A percentile compares a stretch with the other conserved stretches of the same genome.
phyloP scores from a whole-genome alignment of 1,140 invertebrate genomes.

The Ectropis grisescens region DNA sequence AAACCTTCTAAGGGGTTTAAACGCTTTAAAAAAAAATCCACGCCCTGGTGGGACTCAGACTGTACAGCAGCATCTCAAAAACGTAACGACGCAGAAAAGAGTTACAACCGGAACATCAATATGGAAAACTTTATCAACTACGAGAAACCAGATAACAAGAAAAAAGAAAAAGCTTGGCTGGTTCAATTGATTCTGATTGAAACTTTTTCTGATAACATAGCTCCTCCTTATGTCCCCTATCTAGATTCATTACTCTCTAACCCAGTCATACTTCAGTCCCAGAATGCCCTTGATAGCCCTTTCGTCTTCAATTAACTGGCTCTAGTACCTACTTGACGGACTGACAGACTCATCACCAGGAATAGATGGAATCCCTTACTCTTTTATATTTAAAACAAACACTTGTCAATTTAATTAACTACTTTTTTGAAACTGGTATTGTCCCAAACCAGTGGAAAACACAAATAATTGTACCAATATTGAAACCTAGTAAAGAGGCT shows the following conservation, averaged over 20 bases:
- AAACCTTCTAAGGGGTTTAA: background rate
- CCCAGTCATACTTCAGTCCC: too few species aligned
- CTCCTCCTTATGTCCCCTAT: slow-evolving; percentile 1
- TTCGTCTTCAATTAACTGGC: too few species aligned
- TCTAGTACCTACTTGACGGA: slow-evolving; percentile 4
- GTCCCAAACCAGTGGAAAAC: slow-evolving; percentile 3
- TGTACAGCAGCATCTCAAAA: slow-evolving; percentile 2
- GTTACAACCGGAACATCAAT: background rate
- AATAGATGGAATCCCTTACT: slow-evolving; percentile 16
- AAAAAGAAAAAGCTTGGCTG: too few species aligned
- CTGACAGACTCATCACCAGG: slow-evolving; percentile 14
- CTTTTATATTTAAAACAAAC: slow-evolving; percentile 11
- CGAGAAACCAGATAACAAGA: too few species aligned
- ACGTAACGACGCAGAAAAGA: slow-evolving; percentile 3
- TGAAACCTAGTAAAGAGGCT: slow-evolving; percentile 4
- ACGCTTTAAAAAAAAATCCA: background rate
- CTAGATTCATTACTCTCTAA: slow-evolving; percentile 6
- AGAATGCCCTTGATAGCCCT: too few species aligned
- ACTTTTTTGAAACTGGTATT: background rate
- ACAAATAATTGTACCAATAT: slow-evolving; percentile 6
- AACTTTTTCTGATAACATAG: background rate
- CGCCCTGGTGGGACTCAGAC: slow-evolving; percentile 6
- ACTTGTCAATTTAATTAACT: slow-evolving; percentile 10
- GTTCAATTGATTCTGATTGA: background rate
- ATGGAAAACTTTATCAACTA: too few species aligned